Conservation (phyloP, 2,888 invertebrate genomes). For the Pandemis cinnamomeana region DNA sequence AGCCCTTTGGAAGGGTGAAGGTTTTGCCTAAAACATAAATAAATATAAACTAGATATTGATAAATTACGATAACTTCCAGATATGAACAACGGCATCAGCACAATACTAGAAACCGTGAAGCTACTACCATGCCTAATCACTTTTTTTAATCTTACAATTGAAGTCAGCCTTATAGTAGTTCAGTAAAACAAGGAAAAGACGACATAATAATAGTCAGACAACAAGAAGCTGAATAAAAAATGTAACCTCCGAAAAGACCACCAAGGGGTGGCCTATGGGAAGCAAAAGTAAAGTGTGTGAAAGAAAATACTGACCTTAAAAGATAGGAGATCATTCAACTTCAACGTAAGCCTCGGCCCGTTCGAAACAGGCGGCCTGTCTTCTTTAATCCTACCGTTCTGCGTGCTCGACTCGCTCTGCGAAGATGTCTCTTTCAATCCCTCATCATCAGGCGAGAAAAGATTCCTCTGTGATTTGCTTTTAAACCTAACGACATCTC, state of each 20-base stretch:
- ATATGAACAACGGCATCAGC: too few species aligned
- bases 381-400: slow-evolving; percentile 70
- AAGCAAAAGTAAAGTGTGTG: background rate
- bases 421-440: slow-evolving; percentile 58
- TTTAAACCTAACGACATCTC: slow-evolving; percentile 58
- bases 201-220: background rate
- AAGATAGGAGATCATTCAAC: slow-evolving; percentile 78
- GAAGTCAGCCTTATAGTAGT: background rate
- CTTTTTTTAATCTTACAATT: too few species aligned
- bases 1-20: slow-evolving; percentile 86
- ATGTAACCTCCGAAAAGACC: background rate
- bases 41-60: too few species aligned
- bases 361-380: slow-evolving; percentile 64
- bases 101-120: too few species aligned
- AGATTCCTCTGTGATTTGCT: slow-evolving; percentile 70
- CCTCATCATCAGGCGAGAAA: slow-evolving; percentile 65
- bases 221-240: background rate
- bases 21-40: slow-evolving; percentile 77
- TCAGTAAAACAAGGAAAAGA: background rate
- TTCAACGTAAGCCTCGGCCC: slow-evolving; percentile 75
- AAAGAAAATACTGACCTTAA: slow-evolving; percentile 64
- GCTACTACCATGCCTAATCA: too few species aligned
- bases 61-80: too few species aligned
- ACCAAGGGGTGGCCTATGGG: background rate
- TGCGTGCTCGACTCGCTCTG: slow-evolving; percentile 62